These are phyloP conservation scores for Lottia gigantea DNA, from an alignment of 2,888 invertebrate species.

Conservation along the genomic window DNA sequence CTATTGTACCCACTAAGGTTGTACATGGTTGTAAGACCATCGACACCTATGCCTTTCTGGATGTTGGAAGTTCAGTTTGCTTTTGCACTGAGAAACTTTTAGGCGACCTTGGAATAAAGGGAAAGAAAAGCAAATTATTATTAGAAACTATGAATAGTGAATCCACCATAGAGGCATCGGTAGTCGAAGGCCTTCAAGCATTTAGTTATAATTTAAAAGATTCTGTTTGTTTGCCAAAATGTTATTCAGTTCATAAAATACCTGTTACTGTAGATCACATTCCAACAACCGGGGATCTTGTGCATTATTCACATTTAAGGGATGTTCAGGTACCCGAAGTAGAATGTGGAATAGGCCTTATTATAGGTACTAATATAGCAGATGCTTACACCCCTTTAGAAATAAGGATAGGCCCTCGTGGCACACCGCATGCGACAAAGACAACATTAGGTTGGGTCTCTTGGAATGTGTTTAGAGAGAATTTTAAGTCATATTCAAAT, in stretches of 20 bases:
- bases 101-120: not conserved
- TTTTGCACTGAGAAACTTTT: slow-evolving; percentile 17
- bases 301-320: slow-evolving; percentile 16
- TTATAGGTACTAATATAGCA: slow-evolving; percentile 16
- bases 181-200: slow-evolving; percentile 12
- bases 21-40: not conserved
- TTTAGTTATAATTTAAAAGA: not conserved
- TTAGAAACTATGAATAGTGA: slow-evolving; percentile 17
- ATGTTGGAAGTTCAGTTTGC: slow-evolving; percentile 18
- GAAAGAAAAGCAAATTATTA: slow-evolving; percentile 12
- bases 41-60: slow-evolving; percentile 22
- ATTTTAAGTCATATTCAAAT: too few relatives aligned
- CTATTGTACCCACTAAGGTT: slow-evolving; percentile 21
- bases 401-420: slow-evolving; percentile 5
- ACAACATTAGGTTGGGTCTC: slow-evolving; percentile 18
- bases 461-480: not conserved
- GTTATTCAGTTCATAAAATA: slow-evolving; percentile 13
- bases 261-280: slow-evolving; percentile 16
- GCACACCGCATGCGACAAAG: slow-evolving; percentile 17
- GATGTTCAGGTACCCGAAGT: slow-evolving; percentile 13
- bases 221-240: slow-evolving; percentile 1
- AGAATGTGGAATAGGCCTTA: slow-evolving; percentile 20
- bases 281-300: slow-evolving; percentile 14
- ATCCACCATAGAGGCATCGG: not conserved
- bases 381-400: slow-evolving; percentile 19